phyloP scores from a whole-genome alignment of 92 coral and sea anemone genomes.

The Micromussa lordhowensis region DNA sequence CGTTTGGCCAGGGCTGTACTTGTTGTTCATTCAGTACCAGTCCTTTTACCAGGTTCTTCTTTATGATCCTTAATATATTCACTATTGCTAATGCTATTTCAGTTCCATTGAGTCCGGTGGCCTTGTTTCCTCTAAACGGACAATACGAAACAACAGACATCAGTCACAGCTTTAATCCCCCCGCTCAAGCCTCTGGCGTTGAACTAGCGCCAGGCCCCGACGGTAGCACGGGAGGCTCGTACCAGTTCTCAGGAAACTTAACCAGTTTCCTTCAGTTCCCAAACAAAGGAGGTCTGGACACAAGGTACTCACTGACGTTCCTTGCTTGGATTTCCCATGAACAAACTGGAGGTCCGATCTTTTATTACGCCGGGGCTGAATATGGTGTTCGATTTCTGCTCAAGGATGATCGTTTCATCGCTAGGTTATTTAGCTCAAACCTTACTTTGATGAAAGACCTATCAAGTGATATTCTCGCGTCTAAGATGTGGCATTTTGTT shows the following conservation, averaged over 20 bases:
- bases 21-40: too few relatives aligned
- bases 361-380: not conserved
- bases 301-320: slow-evolving; percentile 26
- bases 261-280: slow-evolving; percentile 41
- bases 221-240: slow-evolving; percentile 51
- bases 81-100: not conserved
- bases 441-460: not conserved
- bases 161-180: slow-evolving; percentile 44
- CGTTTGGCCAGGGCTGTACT: too few relatives aligned
- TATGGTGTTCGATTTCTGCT: not conserved
- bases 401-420: not conserved
- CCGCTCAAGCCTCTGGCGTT: slow-evolving; percentile 10
- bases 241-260: slow-evolving; percentile 42
- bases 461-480: not conserved
- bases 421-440: not conserved
- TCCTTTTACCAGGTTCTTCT: too few relatives aligned
- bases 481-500: slow-evolving; percentile 43
- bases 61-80: too few relatives aligned
- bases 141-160: slow-evolving; percentile 34
- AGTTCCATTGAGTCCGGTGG: slow-evolving; percentile 18
- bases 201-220: slow-evolving; percentile 44
- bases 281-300: slow-evolving; percentile 37
- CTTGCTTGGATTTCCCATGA: slow-evolving; percentile 32
- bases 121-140: slow-evolving; percentile 40
- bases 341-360: not conserved